Conservation (phyloP, 64 coral and sea anemone genomes). For the Orbicella faveolata region DNA sequence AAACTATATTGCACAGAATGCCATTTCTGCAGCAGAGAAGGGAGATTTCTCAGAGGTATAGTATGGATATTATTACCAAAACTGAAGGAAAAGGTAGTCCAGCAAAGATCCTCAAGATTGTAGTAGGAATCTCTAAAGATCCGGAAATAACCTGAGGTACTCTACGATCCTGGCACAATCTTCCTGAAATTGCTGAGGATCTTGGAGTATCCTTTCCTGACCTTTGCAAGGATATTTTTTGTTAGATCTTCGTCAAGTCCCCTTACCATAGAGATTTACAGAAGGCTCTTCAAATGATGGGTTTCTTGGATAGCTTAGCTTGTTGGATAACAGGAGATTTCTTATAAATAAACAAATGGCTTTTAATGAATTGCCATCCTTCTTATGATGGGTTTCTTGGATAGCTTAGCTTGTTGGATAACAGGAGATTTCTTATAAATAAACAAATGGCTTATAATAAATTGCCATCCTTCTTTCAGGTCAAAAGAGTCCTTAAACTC, state of each 20-base stretch:
- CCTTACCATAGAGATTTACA: no score
- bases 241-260: no score
- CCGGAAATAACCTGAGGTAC: no score
- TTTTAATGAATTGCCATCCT: background rate
- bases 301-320: background rate
- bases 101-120: no score
- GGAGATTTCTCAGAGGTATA: slow-evolving; percentile 89
- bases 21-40: slow-evolving; percentile 88
- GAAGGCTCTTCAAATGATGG: no score
- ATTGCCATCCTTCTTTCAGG: slow-evolving; percentile 21
- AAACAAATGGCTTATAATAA: background rate
- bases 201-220: no score
- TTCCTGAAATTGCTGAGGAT: no score
- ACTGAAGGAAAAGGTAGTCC: no score
- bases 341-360: background rate
- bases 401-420: background rate
- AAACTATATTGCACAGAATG: slow-evolving; percentile 97
- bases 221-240: no score
- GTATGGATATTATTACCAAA: background rate
- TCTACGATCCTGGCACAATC: no score
- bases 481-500: slow-evolving; percentile 66
- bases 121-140: no score
- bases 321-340: background rate
- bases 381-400: background rate
- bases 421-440: background rate